A percentile compares a stretch with the other conserved stretches of the same genome.
These are phyloP conservation scores for Gymnarchus niloticus DNA, from an alignment of 2,113 vertebrate genomes.

Conservation along the genomic window DNA sequence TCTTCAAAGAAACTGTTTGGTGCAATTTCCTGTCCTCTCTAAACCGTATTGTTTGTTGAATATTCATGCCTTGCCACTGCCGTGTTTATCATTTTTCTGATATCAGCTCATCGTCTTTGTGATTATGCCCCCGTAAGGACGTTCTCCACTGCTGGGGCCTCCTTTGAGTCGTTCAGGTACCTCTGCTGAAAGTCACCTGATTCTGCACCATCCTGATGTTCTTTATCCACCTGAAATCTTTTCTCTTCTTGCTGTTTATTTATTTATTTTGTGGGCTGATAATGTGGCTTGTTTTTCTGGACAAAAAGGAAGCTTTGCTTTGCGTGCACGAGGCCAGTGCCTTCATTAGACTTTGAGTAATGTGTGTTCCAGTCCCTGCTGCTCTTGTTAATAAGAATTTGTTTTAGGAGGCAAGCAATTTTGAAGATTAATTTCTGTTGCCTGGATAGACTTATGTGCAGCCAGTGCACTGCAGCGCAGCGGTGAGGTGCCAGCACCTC, in stretches of 20 bases:
- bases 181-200: neutral
- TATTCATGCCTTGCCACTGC: neutral
- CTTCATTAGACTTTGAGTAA: conserved; percentile 1
- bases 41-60: neutral
- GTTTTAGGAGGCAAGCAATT: conserved; percentile 4
- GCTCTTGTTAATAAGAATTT: conserved; percentile 3
- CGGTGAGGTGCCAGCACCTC: neutral
- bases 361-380: conserved; percentile 3
- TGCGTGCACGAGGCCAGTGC: neutral
- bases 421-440: neutral
- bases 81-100: neutral
- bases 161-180: neutral
- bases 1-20: neutral
- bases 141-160: no score
- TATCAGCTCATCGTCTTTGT: neutral
- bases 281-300: neutral
- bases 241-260: no score
- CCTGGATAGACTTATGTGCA: no score
- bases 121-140: neutral
- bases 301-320: neutral
- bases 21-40: neutral
- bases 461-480: no score
- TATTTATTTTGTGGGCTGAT: neutral
- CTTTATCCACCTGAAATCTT: neutral
- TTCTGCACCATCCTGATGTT: neutral